Percentiles rank a stretch among this genome's conserved stretches.
phyloP scores from a whole-genome alignment of 2,113 vertebrate species.

The Vireo altiloquus region DNA sequence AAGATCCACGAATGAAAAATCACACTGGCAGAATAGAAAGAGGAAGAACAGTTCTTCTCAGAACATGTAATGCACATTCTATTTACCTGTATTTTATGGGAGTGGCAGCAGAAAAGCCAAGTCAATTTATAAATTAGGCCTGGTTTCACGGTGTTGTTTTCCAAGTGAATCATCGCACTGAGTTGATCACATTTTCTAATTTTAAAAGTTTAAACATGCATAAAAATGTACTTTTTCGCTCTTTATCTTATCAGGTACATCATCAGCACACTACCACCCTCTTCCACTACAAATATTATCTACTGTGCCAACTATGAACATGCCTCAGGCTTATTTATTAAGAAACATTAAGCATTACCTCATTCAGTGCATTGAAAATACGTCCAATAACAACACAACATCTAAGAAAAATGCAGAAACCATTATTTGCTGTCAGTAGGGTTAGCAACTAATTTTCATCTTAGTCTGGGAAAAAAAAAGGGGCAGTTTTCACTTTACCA shows the following conservation, averaged over 20 bases:
- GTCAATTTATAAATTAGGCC: slow-evolving; percentile 24
- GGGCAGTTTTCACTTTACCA: neutral
- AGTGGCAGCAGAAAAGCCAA: slow-evolving; percentile 3
- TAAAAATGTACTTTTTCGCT: slow-evolving; percentile 46
- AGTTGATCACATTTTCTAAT: slow-evolving; percentile 41
- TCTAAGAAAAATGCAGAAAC: slow-evolving; percentile 54
- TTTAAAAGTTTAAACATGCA: slow-evolving; percentile 61
- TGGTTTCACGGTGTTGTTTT: slow-evolving; percentile 10
- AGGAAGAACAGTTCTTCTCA: neutral
- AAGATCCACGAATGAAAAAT: neutral
- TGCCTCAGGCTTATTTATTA: slow-evolving; percentile 36
- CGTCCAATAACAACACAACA: slow-evolving; percentile 37
- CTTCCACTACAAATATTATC: slow-evolving; percentile 35
- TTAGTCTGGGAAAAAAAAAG: neutral
- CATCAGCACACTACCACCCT: slow-evolving; percentile 21
- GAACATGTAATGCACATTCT: neutral
- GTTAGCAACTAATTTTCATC: slow-evolving; percentile 42
- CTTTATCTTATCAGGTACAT: slow-evolving; percentile 50
- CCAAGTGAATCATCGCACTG: slow-evolving; percentile 33
- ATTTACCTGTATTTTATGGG: neutral
- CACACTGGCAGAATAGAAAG: neutral
- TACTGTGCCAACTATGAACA: slow-evolving; percentile 26
- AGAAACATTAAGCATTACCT: slow-evolving; percentile 55
- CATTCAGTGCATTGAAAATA: slow-evolving; percentile 35
- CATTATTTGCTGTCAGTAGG: slow-evolving; percentile 45